Percentiles rank a stretch among this genome's conserved stretches.
phyloP scores from a whole-genome alignment of 1,140 invertebrate genomes.

The Mizuhopecten yessoensis region DNA sequence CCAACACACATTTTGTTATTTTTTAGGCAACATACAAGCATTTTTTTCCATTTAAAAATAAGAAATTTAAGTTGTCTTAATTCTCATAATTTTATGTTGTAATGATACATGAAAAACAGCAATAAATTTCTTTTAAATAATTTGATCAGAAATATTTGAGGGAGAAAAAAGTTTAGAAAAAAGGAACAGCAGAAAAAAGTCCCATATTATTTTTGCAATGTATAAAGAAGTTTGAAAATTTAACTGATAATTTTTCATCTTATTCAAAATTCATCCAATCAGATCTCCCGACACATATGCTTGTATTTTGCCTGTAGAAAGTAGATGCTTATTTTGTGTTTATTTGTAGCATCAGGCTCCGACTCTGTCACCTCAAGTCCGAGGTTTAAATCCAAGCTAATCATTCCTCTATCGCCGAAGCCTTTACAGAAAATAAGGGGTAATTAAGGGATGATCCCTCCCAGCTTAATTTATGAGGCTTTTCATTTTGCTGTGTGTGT shows the following conservation, averaged over 20 bases:
- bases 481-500: constrained; percentile 15
- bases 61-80: too few species aligned
- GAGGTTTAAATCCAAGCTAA: constrained; percentile 59
- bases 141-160: neutral
- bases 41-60: too few species aligned
- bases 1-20: neutral
- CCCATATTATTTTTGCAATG: too few species aligned
- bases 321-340: constrained; percentile 25
- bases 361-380: constrained; percentile 61
- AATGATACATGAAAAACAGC: too few species aligned
- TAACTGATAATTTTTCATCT: neutral
- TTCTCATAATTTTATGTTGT: neutral
- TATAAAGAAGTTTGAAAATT: too few species aligned
- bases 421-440: constrained; percentile 61
- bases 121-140: too few species aligned
- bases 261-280: neutral
- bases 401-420: constrained; percentile 62
- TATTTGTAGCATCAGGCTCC: constrained; percentile 56
- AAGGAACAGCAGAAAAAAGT: neutral
- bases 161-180: neutral
- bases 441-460: constrained; percentile 49
- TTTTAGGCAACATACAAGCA: neutral
- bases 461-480: neutral
- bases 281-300: neutral
- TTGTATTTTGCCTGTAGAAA: constrained; percentile 19